Conservation (phyloP, 2,113 vertebrate genomes). For the Lophochroa leadbeateri region DNA sequence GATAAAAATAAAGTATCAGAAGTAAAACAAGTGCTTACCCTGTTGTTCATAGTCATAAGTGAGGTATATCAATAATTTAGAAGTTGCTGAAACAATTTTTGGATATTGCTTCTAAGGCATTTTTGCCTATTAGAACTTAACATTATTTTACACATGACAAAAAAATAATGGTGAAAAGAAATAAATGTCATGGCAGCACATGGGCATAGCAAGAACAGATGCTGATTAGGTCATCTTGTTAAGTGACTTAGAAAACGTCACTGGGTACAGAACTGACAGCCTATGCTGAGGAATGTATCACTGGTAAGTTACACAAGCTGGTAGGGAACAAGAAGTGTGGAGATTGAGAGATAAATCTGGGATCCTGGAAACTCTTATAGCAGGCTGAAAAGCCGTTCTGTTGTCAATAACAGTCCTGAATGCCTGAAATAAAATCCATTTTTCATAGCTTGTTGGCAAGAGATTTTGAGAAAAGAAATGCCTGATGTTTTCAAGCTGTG, state of each 20-base stretch:
- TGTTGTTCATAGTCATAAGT: neutral
- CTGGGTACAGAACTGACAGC: constrained; percentile 43
- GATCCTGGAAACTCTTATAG: constrained; percentile 8
- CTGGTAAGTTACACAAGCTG: constrained; percentile 46
- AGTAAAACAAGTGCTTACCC: neutral
- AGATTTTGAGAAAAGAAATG: neutral
- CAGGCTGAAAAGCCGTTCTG: neutral
- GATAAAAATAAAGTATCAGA: neutral
- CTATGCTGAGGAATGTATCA: constrained; percentile 10
- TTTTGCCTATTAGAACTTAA: neutral
- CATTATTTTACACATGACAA: neutral
- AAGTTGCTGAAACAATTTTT: neutral
- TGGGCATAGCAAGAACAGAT: constrained; percentile 15
- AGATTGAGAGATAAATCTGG: constrained; percentile 20
- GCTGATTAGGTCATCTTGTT: constrained; percentile 55
- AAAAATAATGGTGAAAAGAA: neutral
- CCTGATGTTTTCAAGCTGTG: constrained; percentile 27
- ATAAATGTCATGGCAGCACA: neutral
- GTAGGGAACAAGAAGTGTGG: constrained; percentile 18
- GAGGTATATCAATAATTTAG: neutral
- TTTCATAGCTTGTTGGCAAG: constrained; percentile 8
- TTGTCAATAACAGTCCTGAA: constrained; percentile 18
- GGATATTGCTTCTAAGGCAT: neutral
- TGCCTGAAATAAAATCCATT: constrained; percentile 35
- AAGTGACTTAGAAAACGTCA: constrained; percentile 9